Base-by-base conservation (phyloP, 2,888 invertebrate genomes). In the Polia nebulosa region DNA sequence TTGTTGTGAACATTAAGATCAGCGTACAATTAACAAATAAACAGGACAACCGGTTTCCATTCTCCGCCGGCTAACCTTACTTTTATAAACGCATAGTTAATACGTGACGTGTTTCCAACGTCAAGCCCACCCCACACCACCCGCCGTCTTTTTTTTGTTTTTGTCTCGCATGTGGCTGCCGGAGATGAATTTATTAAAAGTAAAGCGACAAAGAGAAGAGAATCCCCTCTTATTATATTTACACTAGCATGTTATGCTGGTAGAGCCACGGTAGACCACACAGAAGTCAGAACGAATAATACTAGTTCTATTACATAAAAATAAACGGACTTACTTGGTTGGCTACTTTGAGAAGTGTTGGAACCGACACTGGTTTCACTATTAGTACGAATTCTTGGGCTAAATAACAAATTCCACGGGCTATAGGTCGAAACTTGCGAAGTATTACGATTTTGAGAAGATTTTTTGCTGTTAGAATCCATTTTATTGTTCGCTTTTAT, bases 361-460 rank as follows among this genome's bases (percentile, higher is more conserved):
- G 94, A 94, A 82, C 87, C 89, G 58, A 87, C 89, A 87, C 95
- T 95, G 77, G 89, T 94, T 85, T 95, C 95, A 90, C 95, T 95
- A 80, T 92, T 94, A 8, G 93, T 92, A 39, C 95, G 92, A 59
- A 84, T 90, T 84, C 95, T 90, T 61, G 92, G 80, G 60, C 84
- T 93, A 78, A 95, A 95, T 76, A 95, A 88, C 78, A 94, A 90
- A 90, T 93, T 95, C 93, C 93, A 95, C 44, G 95, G 95, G 75
- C 88, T 94, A 78, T 93, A 94, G 76, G 81, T 90, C 4, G 88
- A 81, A 70, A 75, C 84, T 67, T 88, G 89, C 0, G 87, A 67
- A 66, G 86, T 87, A 76, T 89, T 91, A 73, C 84, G 88, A 56
- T 79, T 88, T 78, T 93, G 93, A 13, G 90, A 39, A 0, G 80